These are phyloP conservation scores for Harpegnathos saltator DNA, from an alignment of 1,140 invertebrate species.

Conservation along the genomic window DNA sequence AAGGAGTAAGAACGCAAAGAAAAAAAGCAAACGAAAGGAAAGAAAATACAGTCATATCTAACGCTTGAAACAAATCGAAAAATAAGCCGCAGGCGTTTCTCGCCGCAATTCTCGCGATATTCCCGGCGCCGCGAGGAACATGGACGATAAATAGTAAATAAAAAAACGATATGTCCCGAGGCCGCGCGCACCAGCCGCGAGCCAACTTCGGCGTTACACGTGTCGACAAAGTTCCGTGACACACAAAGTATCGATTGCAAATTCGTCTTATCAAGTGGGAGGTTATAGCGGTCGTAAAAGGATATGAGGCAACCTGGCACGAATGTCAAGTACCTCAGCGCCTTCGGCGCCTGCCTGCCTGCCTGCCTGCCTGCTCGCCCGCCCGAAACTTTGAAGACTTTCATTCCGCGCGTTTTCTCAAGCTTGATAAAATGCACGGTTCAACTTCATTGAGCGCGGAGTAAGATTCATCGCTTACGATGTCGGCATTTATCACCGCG, in stretches of 20 bases:
- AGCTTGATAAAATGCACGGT: slow-evolving; percentile 45
- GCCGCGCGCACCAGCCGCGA: not conserved
- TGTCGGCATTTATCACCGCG: not conserved
- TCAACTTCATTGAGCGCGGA: slow-evolving; percentile 30
- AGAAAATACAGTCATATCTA: not conserved
- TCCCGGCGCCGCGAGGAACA: not conserved
- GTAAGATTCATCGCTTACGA: slow-evolving; percentile 45
- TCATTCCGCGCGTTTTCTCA: not conserved
- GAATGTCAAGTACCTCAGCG: slow-evolving; percentile 66
- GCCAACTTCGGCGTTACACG: slow-evolving; percentile 45
- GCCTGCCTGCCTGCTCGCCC: too few relatives aligned
- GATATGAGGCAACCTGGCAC: slow-evolving; percentile 65
- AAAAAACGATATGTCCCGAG: slow-evolving; percentile 34
- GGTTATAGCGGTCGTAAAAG: slow-evolving; percentile 66
- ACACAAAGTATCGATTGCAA: slow-evolving; percentile 71
- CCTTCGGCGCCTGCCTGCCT: not conserved
- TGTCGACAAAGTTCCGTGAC: slow-evolving; percentile 49
- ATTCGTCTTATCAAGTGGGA: slow-evolving; percentile 70
- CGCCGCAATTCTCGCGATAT: not conserved
- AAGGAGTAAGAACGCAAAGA: too few relatives aligned
- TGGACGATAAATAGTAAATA: slow-evolving; percentile 28
- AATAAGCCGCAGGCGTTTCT: not conserved
- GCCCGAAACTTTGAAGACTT: slow-evolving; percentile 60
- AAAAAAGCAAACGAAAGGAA: not conserved
- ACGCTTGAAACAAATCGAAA: not conserved